phyloP scores from a whole-genome alignment of 2,888 invertebrate species.

The Cryptosula pallasiana region DNA sequence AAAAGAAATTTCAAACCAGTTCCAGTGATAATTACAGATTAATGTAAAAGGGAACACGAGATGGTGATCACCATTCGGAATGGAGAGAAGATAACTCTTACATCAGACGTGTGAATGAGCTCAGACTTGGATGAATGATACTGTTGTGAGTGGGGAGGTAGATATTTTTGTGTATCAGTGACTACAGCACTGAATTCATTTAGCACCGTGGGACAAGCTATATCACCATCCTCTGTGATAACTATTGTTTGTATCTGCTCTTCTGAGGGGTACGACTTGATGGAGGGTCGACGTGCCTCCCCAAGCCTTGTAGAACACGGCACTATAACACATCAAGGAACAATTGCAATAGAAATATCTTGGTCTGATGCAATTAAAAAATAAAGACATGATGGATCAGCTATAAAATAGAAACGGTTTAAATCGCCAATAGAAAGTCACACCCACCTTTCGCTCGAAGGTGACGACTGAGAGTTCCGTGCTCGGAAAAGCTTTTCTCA shows the following conservation, averaged over 20 bases:
- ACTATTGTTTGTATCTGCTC: neutral
- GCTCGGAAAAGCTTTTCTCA: conserved; percentile 44
- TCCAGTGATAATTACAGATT: too few species aligned
- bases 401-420: too few species aligned
- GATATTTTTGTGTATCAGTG: conserved; percentile 47
- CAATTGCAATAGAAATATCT: too few species aligned
- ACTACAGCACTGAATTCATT: conserved; percentile 49
- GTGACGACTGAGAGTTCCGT: conserved; percentile 48
- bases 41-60: too few species aligned
- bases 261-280: neutral
- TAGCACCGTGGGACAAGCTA: conserved; percentile 32
- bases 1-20: too few species aligned
- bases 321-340: neutral
- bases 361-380: too few species aligned
- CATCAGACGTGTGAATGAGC: neutral
- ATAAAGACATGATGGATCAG: too few species aligned
- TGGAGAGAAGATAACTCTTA: too few species aligned
- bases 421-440: too few species aligned
- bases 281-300: neutral
- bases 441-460: conserved; percentile 49
- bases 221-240: conserved; percentile 3
- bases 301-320: neutral
- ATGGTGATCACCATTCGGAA: too few species aligned
- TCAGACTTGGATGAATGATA: neutral
- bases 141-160: conserved; percentile 30